Evolutionary conservation across 2,113 vertebrate genomes (phyloP).

Genomic region (Limanda limanda): DNA sequence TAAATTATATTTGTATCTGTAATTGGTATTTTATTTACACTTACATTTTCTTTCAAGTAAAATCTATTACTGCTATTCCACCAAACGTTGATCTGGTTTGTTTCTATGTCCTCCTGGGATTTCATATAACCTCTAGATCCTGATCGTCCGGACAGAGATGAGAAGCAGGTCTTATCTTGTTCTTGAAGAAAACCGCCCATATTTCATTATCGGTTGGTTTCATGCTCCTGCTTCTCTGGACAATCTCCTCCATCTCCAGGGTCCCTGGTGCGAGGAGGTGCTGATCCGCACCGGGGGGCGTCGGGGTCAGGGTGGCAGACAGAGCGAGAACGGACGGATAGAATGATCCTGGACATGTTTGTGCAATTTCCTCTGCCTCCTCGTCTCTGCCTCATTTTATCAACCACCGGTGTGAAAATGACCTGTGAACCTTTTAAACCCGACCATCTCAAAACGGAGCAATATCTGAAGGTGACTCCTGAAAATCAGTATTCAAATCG

Average conservation of each 20-base stretch:
- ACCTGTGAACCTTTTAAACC: slow-evolving; percentile 40
- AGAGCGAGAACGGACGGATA: slow-evolving; percentile 22
- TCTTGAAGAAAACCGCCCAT: slow-evolving; percentile 61
- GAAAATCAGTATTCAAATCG: slow-evolving; percentile 13
- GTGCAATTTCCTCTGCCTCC: slow-evolving; percentile 53
- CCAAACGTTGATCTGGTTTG: background rate
- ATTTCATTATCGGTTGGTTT: slow-evolving; percentile 74
- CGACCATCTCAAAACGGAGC: slow-evolving; percentile 36
- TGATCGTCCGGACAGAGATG: slow-evolving; percentile 31
- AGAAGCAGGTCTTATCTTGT: slow-evolving; percentile 73
- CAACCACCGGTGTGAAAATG: slow-evolving; percentile 26
- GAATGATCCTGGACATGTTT: slow-evolving; percentile 47
- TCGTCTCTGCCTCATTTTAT: slow-evolving; percentile 36
- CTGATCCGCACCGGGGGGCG: slow-evolving; percentile 43
- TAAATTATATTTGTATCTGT: no score
- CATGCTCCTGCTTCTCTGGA: slow-evolving; percentile 51
- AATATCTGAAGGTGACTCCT: slow-evolving; percentile 25
- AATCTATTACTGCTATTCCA: no score
- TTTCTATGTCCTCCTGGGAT: slow-evolving; percentile 25
- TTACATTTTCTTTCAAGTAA: no score
- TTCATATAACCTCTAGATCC: slow-evolving; percentile 24
- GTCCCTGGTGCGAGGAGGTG: slow-evolving; percentile 45
- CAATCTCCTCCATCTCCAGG: slow-evolving; percentile 67
- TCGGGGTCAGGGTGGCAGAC: slow-evolving; percentile 47
- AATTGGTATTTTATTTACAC: no score